Base-by-base conservation (phyloP, 2,888 invertebrate genomes). In the Acleris emargana region DNA sequence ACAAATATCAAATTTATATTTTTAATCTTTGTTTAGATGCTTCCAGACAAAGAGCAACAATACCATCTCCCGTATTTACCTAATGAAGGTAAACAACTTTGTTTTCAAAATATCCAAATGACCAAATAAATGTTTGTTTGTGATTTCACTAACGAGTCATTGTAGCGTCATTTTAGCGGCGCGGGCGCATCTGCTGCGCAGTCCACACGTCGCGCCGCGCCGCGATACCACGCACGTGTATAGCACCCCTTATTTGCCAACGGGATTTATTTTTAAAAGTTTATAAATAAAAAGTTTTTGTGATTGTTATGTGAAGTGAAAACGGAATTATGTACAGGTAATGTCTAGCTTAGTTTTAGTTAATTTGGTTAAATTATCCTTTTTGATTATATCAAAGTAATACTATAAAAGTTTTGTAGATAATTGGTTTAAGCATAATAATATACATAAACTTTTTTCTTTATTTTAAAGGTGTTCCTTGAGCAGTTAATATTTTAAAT, bases 131-230 rank as follows among this genome's bases (percentile, higher is more conserved):
- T 20, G 0, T 47, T 49, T 49, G 49, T 49, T 45, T 45, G 45
- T 49, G 20, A 50, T 17, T 54, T 20, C 32, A 18, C 25, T 13
- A 60, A 42, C 43, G 49, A 59, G 49, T 58, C 49, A 59, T 43
- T 18, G 42, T 11, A 49, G 72, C 74, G 70, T 62, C 74, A 75
- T 76, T 74, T 74, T 77, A 77, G 69, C 61, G 64, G 59, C 70
- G 73, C 74, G 71, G 76, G 74, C 73, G 73, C 62, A 68, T 69
- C 66, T 66, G 58, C 64, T 4, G 38, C 38, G 38, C 38, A 38
- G 13, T 61, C 59, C 64, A 68, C 62, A 68, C 68, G 68, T 58
- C 62, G 69, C 67, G 45, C 18, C 22, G 55, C 59, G 53, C 58
- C 58, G 58, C 66, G 53, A 38, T 47, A 38, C 61, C 45, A 28